Percentiles rank a stretch among this genome's conserved stretches.
Evolutionary conservation across 1,140 invertebrate genomes (phyloP).

Genomic region (Probaryconus sp.): DNA sequence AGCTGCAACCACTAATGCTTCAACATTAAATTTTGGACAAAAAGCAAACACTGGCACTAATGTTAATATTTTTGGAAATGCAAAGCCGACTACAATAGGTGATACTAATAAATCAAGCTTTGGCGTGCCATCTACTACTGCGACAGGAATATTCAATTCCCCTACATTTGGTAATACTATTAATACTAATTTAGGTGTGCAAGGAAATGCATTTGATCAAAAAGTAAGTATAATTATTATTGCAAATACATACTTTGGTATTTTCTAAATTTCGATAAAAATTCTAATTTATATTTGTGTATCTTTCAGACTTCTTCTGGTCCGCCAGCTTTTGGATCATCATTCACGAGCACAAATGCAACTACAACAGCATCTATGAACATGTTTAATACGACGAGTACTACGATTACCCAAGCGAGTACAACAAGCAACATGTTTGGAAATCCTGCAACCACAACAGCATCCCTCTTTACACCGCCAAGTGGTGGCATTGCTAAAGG

Average conservation of each 20-base stretch:
- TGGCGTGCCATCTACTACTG: slow-evolving; percentile 2
- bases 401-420: too few species aligned
- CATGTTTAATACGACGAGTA: slow-evolving; percentile 12
- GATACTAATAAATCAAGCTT: slow-evolving; percentile 1
- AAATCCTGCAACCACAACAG: slow-evolving; percentile 1
- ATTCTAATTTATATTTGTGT: not conserved
- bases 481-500: too few species aligned
- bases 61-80: slow-evolving; percentile 18
- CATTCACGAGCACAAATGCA: slow-evolving; percentile 2
- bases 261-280: too few species aligned
- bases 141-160: slow-evolving; percentile 9
- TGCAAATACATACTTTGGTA: slow-evolving; percentile 2
- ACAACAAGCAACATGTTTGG: too few species aligned
- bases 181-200: slow-evolving; percentile 7
- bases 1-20: not conserved
- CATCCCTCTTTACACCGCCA: too few species aligned
- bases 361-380: not conserved
- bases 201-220: slow-evolving; percentile 8
- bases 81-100: not conserved
- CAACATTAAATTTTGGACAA: not conserved
- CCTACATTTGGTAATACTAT: not conserved
- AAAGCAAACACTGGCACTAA: not conserved
- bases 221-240: slow-evolving; percentile 2
- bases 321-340: not conserved
- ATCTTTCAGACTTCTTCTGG: slow-evolving; percentile 18